phyloP scores from a whole-genome alignment of 2,888 invertebrate genomes.

The Tinea trinotella region DNA sequence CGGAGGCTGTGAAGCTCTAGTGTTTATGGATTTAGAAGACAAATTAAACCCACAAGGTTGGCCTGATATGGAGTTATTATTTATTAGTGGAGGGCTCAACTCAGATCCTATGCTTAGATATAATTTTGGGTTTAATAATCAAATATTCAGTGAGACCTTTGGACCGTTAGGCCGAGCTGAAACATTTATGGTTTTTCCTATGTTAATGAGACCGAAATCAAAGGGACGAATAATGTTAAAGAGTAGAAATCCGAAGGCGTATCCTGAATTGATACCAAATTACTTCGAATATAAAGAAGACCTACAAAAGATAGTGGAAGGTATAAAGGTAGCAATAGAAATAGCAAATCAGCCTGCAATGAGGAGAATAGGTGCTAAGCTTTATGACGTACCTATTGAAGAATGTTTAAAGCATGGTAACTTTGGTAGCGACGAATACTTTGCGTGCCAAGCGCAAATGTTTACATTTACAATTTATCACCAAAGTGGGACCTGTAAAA shows the following conservation, averaged over 20 bases:
- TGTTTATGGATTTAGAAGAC: conserved; percentile 75
- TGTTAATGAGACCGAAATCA: conserved; percentile 81
- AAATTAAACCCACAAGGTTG: conserved; percentile 67
- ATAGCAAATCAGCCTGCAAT: conserved; percentile 73
- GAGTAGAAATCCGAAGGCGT: conserved; percentile 78
- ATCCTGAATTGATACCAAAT: conserved; percentile 84
- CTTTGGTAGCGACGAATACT: conserved; percentile 78
- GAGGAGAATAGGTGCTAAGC: conserved; percentile 67
- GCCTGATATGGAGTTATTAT: conserved; percentile 78
- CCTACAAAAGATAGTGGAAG: conserved; percentile 75
- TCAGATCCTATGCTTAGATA: conserved; percentile 55
- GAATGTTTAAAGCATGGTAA: conserved; percentile 68
- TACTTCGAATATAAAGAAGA: conserved; percentile 80
- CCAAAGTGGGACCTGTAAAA: conserved; percentile 77
- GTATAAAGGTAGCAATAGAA: conserved; percentile 72
- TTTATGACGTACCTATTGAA: conserved; percentile 74
- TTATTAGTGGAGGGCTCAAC: conserved; percentile 69
- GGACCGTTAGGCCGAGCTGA: conserved; percentile 50
- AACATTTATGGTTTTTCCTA: conserved; percentile 74
- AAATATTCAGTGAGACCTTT: conserved; percentile 53
- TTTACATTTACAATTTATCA: conserved; percentile 81
- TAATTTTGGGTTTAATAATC: conserved; percentile 68
- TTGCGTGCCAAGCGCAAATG: conserved; percentile 77
- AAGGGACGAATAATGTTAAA: conserved; percentile 77
- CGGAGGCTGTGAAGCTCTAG: conserved; percentile 78